Conservation (phyloP, 2,888 invertebrate species). For the Drosophila gaucha region DNA sequence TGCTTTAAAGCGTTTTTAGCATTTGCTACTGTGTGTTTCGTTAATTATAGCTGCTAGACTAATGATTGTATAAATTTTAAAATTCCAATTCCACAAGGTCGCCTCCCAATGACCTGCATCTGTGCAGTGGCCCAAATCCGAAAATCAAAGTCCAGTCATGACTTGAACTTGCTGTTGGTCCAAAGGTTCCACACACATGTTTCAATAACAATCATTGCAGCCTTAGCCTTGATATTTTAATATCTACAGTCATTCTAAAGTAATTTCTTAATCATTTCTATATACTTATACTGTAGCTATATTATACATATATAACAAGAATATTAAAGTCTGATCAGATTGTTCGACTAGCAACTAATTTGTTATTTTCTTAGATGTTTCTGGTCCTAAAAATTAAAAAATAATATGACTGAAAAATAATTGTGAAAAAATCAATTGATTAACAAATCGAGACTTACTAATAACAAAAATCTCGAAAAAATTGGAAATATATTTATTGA, state of each 20-base stretch:
- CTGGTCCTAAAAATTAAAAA: too few relatives aligned
- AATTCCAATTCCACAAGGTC: conserved; percentile 49
- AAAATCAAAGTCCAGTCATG: conserved; percentile 42
- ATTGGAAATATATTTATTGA: too few relatives aligned
- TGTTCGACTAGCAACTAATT: too few relatives aligned
- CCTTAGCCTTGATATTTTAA: background rate
- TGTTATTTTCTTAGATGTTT: too few relatives aligned
- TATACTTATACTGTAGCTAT: too few relatives aligned
- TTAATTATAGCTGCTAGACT: conserved; percentile 53
- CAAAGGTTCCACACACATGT: background rate
- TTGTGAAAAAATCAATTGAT: too few relatives aligned
- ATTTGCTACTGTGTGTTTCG: conserved; percentile 41
- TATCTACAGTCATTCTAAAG: background rate
- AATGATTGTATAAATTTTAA: conserved; percentile 53
- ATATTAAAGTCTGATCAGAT: too few relatives aligned
- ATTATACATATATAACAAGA: too few relatives aligned
- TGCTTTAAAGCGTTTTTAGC: conserved; percentile 5
- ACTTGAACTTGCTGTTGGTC: conserved; percentile 14
- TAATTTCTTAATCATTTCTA: too few relatives aligned
- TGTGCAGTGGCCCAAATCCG: background rate
- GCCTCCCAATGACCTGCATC: conserved; percentile 53
- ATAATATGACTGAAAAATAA: too few relatives aligned
- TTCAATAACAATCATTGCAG: background rate
- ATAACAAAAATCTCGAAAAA: too few relatives aligned
- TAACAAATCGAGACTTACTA: too few relatives aligned